These are phyloP conservation scores for Lycodopsis pacificus DNA, from an alignment of 2,797 vertebrate genomes.

Conservation along the genomic window DNA sequence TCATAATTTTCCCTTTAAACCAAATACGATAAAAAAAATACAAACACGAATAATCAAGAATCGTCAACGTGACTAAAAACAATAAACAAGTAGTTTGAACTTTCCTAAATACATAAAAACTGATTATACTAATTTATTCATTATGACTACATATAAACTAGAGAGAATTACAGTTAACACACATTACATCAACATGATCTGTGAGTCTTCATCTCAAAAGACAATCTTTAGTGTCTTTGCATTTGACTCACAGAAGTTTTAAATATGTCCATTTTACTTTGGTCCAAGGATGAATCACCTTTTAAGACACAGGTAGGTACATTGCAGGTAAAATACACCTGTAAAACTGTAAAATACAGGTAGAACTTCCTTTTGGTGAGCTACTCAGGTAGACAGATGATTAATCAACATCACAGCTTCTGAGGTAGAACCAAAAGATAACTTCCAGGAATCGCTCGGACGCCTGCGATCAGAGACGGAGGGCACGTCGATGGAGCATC, in stretches of 20 bases:
- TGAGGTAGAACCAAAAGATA: conserved; percentile 64
- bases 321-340: too few species aligned
- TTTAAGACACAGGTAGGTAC: not conserved
- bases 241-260: not conserved
- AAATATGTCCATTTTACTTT: conserved; percentile 18
- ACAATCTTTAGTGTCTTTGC: not conserved
- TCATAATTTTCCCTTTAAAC: not conserved
- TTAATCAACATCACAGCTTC: conserved; percentile 67
- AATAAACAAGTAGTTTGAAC: not conserved
- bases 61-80: not conserved
- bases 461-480: not conserved
- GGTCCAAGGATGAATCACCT: not conserved
- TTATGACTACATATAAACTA: not conserved
- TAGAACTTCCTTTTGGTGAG: not conserved
- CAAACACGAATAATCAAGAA: not conserved
- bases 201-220: not conserved
- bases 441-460: conserved; percentile 62
- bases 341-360: not conserved
- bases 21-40: not conserved
- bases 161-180: not conserved
- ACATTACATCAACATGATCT: not conserved
- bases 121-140: not conserved
- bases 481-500: not conserved
- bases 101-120: not conserved
- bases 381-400: conserved; percentile 60